Percentiles rank a stretch among this genome's conserved stretches.
Evolutionary conservation across 92 coral and sea anemone genomes (phyloP).

Genomic region (Phymanthus crucifer): DNA sequence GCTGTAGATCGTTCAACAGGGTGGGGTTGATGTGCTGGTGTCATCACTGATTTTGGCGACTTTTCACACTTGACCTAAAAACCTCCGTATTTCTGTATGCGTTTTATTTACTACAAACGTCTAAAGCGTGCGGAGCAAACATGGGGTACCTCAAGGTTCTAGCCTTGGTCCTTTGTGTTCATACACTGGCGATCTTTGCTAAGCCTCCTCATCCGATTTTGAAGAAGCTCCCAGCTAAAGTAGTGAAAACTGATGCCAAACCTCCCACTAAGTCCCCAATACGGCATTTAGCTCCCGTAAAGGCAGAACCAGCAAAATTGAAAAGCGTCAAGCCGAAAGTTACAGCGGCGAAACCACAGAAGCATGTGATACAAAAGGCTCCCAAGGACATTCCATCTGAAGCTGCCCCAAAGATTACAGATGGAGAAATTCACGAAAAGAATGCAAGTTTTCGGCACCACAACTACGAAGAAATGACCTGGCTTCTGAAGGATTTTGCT

Average conservation of each 20-base stretch:
- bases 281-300: slow-evolving; percentile 19
- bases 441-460: slow-evolving; percentile 82
- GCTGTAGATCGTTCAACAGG: neutral
- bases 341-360: neutral
- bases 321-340: slow-evolving; percentile 9
- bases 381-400: slow-evolving; percentile 58
- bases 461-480: slow-evolving; percentile 97
- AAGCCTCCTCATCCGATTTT: slow-evolving; percentile 53
- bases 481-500: slow-evolving; percentile 88
- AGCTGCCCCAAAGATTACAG: slow-evolving; percentile 35
- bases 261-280: slow-evolving; percentile 14
- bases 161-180: slow-evolving; percentile 34
- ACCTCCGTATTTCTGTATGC: neutral
- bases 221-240: slow-evolving; percentile 17
- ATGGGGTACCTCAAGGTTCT: slow-evolving; percentile 31
- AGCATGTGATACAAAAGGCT: slow-evolving; percentile 13
- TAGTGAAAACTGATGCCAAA: neutral
- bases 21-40: slow-evolving; percentile 14
- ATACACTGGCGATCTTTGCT: slow-evolving; percentile 14
- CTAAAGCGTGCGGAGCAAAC: neutral
- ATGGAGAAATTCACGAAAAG: slow-evolving; percentile 51
- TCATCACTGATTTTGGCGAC: slow-evolving; percentile 25
- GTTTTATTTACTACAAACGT: slow-evolving; percentile 8
- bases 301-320: neutral
- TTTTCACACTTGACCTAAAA: slow-evolving; percentile 16